Base-by-base conservation (phyloP, 2,113 vertebrate genomes). In the Archocentrus centrarchus region DNA sequence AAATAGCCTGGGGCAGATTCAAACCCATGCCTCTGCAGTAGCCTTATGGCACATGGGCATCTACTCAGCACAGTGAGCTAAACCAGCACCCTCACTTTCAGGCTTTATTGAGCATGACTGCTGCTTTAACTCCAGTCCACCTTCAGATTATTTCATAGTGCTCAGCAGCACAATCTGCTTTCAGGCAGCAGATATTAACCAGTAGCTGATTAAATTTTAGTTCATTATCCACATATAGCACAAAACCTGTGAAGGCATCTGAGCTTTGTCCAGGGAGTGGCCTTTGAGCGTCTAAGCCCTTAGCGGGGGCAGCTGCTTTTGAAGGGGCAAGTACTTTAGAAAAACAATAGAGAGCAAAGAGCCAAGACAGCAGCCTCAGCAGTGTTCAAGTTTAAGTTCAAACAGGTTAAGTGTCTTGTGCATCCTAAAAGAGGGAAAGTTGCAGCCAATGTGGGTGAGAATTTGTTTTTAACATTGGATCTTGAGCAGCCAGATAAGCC, bases 161-260 rank as follows among this genome's bases (percentile, higher is more conserved):
- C n/a, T 75, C 62, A 80, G 44, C 76, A 62, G 68, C 79, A 17
- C 75, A 24, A 18, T 37, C 14, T 17, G 41, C 60, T 60, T 41
- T 20, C 41, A 64, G 66, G 59, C 58, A 22, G 62, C 22, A 80
- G 73, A 70, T 87, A 77, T 57, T 44, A 86, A 85, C 80, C 81
- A 27, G 53, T 18, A 20, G 39, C 70, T 83, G 58, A 70, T 76
- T 58, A 66, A 58, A 82, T 82, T 59, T 80, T 62, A 32, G 41
- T 79, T 85, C 85, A 58, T 83, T 86, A 85, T 87, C 77, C 62
- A 73, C 66, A 88, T 81, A 35, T 39, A 18, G 55, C 59, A 82
- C 63, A 82, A 79, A 84, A 47, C 30, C 81, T 30, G 22, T 11
- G 24, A 68, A 77, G 63, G 86, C 84, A 81, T 75, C 53, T 55